Evolutionary conservation across 92 coral and sea anemone genomes (phyloP).

Genomic region (Zoanthus solanderi): DNA sequence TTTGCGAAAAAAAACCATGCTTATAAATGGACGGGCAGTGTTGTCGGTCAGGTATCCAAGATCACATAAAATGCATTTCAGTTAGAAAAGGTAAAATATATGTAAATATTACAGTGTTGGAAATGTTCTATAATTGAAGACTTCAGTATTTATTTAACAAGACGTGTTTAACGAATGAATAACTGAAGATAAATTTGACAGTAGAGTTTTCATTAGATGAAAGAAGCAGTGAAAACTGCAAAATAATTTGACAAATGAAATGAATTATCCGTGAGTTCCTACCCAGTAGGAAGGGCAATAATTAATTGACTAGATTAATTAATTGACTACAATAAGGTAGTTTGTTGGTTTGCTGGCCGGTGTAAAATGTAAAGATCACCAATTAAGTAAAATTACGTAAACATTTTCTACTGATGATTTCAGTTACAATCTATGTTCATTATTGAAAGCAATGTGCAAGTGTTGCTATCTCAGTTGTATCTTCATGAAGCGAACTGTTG

Average conservation of each 20-base stretch:
- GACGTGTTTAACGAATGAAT: constrained; percentile 9
- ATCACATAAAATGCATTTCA: background rate
- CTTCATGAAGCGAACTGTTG: background rate
- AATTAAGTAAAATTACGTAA: background rate
- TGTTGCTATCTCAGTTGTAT: background rate
- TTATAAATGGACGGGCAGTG: background rate
- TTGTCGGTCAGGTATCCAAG: background rate
- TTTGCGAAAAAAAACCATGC: background rate
- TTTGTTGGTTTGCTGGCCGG: background rate
- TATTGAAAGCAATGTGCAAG: background rate
- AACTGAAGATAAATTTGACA: background rate
- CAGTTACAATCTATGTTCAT: background rate
- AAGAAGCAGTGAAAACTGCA: background rate
- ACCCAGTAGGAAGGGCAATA: background rate
- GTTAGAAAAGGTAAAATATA: constrained; percentile 1
- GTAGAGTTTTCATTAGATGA: background rate
- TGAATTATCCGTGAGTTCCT: too few species aligned
- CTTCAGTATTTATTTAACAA: constrained; percentile 26
- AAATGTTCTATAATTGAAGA: background rate
- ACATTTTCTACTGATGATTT: background rate
- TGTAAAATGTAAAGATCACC: background rate
- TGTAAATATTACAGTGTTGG: constrained; percentile 21
- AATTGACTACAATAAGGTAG: too few species aligned
- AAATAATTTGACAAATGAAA: too few species aligned
- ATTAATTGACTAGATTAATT: background rate